phyloP scores from a whole-genome alignment of 2,113 vertebrate species.

The Rhinoderma darwinii region DNA sequence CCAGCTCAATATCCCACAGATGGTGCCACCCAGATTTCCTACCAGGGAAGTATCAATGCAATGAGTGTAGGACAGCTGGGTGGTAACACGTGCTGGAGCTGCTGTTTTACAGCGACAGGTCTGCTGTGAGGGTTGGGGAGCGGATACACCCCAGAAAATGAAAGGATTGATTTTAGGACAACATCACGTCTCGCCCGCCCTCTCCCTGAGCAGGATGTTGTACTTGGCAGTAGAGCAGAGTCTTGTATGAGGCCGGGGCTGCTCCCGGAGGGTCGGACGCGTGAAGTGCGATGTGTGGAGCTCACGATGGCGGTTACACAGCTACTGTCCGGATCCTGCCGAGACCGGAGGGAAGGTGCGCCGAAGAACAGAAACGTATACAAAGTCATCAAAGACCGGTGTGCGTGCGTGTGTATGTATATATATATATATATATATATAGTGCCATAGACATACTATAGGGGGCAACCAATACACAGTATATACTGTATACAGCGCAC shows the following conservation, averaged over 20 bases:
- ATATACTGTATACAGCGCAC: not conserved
- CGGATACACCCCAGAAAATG: not conserved
- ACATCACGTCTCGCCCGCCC: not conserved
- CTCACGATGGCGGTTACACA: not conserved
- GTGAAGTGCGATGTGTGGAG: not conserved
- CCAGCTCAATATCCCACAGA: too few relatives aligned
- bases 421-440: too few relatives aligned
- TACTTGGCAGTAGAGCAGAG: not conserved
- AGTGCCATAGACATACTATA: too few relatives aligned
- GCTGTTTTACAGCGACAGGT: not conserved
- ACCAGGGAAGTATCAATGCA: too few relatives aligned
- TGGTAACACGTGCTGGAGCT: not conserved
- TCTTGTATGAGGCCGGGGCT: not conserved
- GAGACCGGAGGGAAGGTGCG: not conserved
- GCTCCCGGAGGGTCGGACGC: not conserved
- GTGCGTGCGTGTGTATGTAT: too few relatives aligned
- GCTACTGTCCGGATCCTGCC: not conserved
- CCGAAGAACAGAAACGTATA: not conserved
- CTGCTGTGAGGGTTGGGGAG: not conserved
- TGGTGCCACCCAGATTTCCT: too few relatives aligned
- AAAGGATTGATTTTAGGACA: not conserved
- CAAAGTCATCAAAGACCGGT: not conserved
- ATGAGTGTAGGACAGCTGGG: not conserved
- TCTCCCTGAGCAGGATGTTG: conserved; percentile 13
- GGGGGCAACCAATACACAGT: not conserved